Evolutionary conservation across 1,140 invertebrate genomes (phyloP).

Genomic region (Cydia strobilella): DNA sequence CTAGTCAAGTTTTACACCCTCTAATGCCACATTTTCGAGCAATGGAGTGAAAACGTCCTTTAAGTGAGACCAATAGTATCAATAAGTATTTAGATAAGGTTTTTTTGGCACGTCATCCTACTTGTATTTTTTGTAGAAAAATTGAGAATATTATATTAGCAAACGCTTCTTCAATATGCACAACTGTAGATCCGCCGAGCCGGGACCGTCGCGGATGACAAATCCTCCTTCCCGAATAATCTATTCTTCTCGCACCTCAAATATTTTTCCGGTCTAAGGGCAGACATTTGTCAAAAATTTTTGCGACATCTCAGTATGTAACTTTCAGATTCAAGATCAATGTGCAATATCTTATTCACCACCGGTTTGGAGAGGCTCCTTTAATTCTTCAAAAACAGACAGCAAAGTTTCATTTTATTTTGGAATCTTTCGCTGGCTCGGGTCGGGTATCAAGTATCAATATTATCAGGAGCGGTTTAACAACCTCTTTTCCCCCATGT

Average conservation of each 20-base stretch:
- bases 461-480: too few species aligned
- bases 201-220: not conserved
- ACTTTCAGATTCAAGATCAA: conserved; percentile 1
- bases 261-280: conserved; percentile 33
- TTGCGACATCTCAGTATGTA: conserved; percentile 19
- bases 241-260: conserved; percentile 35
- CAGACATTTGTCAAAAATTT: conserved; percentile 39
- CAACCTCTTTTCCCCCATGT: too few species aligned
- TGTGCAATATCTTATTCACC: not conserved
- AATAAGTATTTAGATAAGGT: not conserved
- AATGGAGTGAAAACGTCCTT: too few species aligned
- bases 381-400: too few species aligned
- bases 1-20: too few species aligned
- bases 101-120: not conserved
- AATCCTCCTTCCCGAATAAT: conserved; percentile 25
- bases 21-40: too few species aligned
- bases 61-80: too few species aligned
- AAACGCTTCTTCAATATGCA: not conserved
- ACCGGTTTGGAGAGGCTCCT: too few species aligned
- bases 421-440: too few species aligned
- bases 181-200: not conserved
- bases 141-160: not conserved
- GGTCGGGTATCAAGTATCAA: too few species aligned
- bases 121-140: not conserved
- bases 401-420: too few species aligned